A percentile compares a stretch with the other conserved stretches of the same genome.
phyloP scores from a whole-genome alignment of 2,113 vertebrate species.

The Struthio camelus region DNA sequence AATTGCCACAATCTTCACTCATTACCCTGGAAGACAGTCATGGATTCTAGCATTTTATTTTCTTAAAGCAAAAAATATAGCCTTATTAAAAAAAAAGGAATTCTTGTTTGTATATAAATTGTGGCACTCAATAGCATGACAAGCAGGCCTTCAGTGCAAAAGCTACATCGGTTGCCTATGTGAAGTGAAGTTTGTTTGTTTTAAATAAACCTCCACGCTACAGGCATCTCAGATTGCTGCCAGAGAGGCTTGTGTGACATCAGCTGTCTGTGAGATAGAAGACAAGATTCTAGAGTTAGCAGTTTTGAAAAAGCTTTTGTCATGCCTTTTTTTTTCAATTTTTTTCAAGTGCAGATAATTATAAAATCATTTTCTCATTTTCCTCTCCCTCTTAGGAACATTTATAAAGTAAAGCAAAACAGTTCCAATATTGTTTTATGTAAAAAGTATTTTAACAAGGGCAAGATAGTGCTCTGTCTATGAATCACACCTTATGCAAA shows the following conservation, averaged over 20 bases:
- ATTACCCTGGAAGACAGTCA: neutral
- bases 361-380: neutral
- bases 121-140: neutral
- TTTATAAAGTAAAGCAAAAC: neutral
- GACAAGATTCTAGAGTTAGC: neutral
- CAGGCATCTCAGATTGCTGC: neutral
- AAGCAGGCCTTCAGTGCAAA: neutral
- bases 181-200: neutral
- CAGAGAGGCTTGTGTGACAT: neutral
- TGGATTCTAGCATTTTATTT: neutral
- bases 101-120: neutral
- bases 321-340: neutral
- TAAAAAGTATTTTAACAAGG: neutral
- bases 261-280: neutral
- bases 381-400: neutral
- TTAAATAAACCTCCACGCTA: neutral
- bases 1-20: neutral
- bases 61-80: neutral
- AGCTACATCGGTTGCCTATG: neutral
- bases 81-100: neutral
- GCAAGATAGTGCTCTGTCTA: neutral
- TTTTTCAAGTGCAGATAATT: conserved; percentile 6
- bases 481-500: neutral
- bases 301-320: neutral
- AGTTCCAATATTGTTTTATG: neutral